Evolutionary conservation across 2,797 vertebrate genomes (phyloP).

Genomic region (Tinamus major): DNA sequence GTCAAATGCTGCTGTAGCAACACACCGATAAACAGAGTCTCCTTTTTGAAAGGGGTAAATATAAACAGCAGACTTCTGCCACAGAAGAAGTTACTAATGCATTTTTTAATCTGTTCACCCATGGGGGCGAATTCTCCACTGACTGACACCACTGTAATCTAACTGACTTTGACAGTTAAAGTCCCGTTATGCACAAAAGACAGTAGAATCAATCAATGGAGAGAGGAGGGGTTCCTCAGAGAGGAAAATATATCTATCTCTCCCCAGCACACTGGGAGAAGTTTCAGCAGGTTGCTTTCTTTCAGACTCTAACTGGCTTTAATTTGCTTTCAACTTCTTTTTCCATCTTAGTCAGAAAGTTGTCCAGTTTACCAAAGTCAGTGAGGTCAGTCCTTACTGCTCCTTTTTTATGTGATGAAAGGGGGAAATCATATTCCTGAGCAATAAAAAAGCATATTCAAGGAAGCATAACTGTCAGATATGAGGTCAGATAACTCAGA

Average conservation of each 20-base stretch:
- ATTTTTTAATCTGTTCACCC: background rate
- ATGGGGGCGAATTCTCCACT: background rate
- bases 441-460: background rate
- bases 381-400: background rate
- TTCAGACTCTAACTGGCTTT: background rate
- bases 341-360: background rate
- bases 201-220: background rate
- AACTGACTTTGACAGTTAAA: background rate
- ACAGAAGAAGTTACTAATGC: background rate
- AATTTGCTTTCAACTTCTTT: background rate
- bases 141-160: background rate
- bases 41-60: conserved; percentile 34
- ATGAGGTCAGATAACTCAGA: conserved; percentile 7
- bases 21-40: conserved; percentile 9
- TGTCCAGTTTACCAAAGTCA: background rate
- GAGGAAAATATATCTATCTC: background rate
- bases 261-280: background rate
- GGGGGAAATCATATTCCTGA: background rate
- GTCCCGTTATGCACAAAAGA: background rate
- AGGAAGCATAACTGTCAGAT: background rate
- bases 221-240: background rate
- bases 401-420: background rate
- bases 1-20: conserved; percentile 41
- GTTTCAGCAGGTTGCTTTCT: background rate
- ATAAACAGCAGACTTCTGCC: conserved; percentile 40